Conservation (phyloP, 2,888 invertebrate genomes). For the Lithosia quadra region DNA sequence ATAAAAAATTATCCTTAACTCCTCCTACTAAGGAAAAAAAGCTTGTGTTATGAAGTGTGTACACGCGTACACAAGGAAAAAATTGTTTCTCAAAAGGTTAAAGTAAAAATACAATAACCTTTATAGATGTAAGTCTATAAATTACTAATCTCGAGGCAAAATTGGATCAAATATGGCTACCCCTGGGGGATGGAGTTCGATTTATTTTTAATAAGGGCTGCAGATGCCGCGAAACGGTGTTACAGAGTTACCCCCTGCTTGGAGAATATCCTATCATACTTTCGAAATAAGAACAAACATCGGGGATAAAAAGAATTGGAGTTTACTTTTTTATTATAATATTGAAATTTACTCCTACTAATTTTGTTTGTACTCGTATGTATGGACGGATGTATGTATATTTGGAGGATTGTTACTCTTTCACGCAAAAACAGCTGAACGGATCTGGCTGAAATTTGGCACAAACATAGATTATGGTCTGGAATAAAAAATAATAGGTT, state of each 20-base stretch:
- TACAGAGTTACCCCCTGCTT: constrained; percentile 22
- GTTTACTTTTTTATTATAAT: too few species aligned
- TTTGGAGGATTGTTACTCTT: too few species aligned
- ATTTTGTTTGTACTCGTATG: too few species aligned
- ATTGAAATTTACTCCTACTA: too few species aligned
- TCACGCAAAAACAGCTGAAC: too few species aligned
- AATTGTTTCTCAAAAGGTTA: background rate
- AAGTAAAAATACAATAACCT: constrained; percentile 2
- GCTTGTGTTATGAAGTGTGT: background rate
- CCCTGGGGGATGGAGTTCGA: constrained; percentile 48
- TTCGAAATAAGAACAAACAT: constrained; percentile 5
- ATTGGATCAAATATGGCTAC: constrained; percentile 45
- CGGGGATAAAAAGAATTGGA: background rate
- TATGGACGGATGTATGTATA: too few species aligned
- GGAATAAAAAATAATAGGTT: too few species aligned
- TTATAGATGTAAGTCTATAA: constrained; percentile 21
- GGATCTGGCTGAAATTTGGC: too few species aligned
- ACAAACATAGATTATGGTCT: too few species aligned
- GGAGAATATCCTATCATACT: constrained; percentile 23
- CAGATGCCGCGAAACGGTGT: constrained; percentile 51
- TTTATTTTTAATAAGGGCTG: constrained; percentile 59
- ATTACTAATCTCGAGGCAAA: constrained; percentile 35
- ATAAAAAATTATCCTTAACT: background rate
- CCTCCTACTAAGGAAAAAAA: background rate
- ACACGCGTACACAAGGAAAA: background rate